A percentile compares a stretch with the other conserved stretches of the same genome.
phyloP scores from a whole-genome alignment of 2,113 vertebrate species.

The Zosterops japonicus region DNA sequence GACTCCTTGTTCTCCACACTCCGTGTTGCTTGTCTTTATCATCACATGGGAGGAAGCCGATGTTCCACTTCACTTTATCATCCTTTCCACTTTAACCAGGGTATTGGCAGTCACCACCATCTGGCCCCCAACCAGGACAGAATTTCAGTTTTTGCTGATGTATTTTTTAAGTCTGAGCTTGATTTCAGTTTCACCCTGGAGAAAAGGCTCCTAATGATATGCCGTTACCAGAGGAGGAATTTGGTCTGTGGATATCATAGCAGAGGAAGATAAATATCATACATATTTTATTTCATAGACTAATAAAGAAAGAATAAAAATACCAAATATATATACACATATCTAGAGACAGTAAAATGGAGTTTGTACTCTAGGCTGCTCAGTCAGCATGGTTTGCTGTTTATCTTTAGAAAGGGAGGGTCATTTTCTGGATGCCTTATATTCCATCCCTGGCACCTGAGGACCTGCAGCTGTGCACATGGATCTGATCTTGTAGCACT shows the following conservation, averaged over 20 bases:
- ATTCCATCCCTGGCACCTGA: not conserved
- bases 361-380: not conserved
- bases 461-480: rapidly evolving
- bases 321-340: not conserved
- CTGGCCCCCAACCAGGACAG: not conserved
- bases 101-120: not conserved
- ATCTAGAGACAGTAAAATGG: not conserved
- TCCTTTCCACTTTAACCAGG: slow-evolving; percentile 11
- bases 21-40: slow-evolving; percentile 43
- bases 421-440: not conserved
- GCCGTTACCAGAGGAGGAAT: slow-evolving; percentile 2
- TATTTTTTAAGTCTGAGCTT: slow-evolving; percentile 38
- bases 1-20: slow-evolving; percentile 40
- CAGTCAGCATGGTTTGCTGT: not conserved
- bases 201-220: slow-evolving; percentile 31
- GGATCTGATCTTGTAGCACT: not conserved
- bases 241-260: slow-evolving; percentile 27
- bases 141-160: slow-evolving; percentile 28
- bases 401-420: not conserved
- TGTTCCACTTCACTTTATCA: slow-evolving; percentile 47
- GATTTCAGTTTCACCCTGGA: slow-evolving; percentile 22
- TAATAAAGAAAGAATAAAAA: slow-evolving; percentile 44
- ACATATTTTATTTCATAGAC: slow-evolving; percentile 45
- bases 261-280: slow-evolving; percentile 56
- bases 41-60: slow-evolving; percentile 37